Evolutionary conservation across 2,797 vertebrate species (phyloP), one percentile per base, ranked within the genome.

Genomic region (Gymnocypris eckloni): DNA sequence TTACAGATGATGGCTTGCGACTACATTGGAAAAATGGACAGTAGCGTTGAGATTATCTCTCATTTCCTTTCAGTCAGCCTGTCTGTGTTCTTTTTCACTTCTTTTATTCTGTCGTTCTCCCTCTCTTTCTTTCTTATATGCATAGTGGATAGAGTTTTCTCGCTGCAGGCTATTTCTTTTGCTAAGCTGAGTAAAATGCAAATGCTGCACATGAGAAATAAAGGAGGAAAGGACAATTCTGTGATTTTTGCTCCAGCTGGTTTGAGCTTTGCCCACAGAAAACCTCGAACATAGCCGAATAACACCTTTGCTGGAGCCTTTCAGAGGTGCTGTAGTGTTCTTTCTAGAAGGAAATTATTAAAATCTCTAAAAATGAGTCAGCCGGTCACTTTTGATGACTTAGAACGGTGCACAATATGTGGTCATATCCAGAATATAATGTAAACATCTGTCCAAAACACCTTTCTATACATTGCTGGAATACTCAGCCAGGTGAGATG

Each of bases 111-210:
- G 84, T 86, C 90, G 76, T 80, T 88, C 87, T 88, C 91, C 93
- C 88, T 91, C 89, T 92, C 90, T 80, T 90, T 94, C 92, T 93
- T 92, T 93, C 93, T 92, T 94, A 92, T 92, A 94, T 94, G 90
- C 90, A 88, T 87, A 86, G 93, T 92, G 95, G 93, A 93, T 94
- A 86, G 92, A 89, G 80, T 90, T 93, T 92, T 95, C 93, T 92
- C 92, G 93, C 94, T 95, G 92, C 84, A 69, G 94, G 94, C 94
- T 94, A 94, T 96, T 96, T 95, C 94, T 93, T 94, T 94, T 94
- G 92, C 92, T 94, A 92, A 93, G 94, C 93, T 95, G 94, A 95
- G 93, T 93, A 94, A 95, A 95, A 96, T 96, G 94, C 93, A 93
- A 96, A 95, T 95, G 91, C 86, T 90, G 91, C 92, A 91, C 92